Conservation (phyloP, 2,888 invertebrate species). For the Ephialtes manifestator region DNA sequence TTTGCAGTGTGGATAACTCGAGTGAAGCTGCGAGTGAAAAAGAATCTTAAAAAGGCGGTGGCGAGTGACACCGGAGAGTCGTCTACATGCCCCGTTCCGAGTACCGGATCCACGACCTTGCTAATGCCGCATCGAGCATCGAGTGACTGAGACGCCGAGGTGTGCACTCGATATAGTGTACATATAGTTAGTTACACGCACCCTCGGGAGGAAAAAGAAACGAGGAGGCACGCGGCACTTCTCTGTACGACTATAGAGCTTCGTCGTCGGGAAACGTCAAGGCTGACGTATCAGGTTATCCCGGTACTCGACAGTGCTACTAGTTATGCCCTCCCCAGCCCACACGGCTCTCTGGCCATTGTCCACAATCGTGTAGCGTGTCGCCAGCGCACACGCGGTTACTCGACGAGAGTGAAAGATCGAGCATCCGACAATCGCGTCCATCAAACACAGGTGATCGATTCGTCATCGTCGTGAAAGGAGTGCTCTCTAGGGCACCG, state of each 20-base stretch:
- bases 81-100: conserved; percentile 49
- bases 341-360: conserved; percentile 70
- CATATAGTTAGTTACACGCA: conserved; percentile 46
- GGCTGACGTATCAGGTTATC: conserved; percentile 77
- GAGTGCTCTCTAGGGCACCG: neutral
- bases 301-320: neutral
- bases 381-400: conserved; percentile 62
- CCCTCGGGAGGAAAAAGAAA: conserved; percentile 40
- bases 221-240: conserved; percentile 44
- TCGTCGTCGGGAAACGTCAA: conserved; percentile 67
- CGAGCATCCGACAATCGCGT: conserved; percentile 32
- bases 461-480: conserved; percentile 51
- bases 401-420: conserved; percentile 49
- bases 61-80: conserved; percentile 61
- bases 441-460: conserved; percentile 43
- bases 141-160: conserved; percentile 66
- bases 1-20: conserved; percentile 47
- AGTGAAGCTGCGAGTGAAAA: conserved; percentile 31
- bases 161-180: conserved; percentile 66
- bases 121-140: conserved; percentile 41
- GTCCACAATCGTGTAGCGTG: conserved; percentile 76
- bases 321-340: neutral
- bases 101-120: conserved; percentile 68
- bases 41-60: conserved; percentile 48
- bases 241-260: conserved; percentile 49